phyloP scores from a whole-genome alignment of 2,113 vertebrate species.

The Taxidea taxus region DNA sequence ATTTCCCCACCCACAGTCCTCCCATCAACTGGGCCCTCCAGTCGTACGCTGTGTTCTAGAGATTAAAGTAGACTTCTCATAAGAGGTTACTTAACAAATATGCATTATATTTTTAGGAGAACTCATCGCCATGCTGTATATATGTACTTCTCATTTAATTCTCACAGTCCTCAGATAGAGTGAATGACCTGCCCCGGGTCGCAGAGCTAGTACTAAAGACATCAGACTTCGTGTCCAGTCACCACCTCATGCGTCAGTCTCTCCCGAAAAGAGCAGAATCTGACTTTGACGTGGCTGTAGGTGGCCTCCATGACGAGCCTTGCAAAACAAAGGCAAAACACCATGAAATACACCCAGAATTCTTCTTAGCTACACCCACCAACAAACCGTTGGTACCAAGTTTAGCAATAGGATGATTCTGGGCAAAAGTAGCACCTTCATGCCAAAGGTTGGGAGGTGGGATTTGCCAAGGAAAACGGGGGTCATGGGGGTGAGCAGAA shows the following conservation, averaged over 20 bases:
- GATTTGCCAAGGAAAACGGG: conserved; percentile 1
- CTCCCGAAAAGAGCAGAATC: neutral
- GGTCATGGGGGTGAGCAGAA: neutral
- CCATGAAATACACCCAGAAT: neutral
- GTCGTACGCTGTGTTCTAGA: neutral
- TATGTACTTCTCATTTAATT: neutral
- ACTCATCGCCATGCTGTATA: neutral
- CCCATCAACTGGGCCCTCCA: neutral
- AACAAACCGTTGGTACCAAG: neutral
- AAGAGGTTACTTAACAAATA: neutral
- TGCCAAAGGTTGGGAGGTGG: neutral
- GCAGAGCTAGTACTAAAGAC: neutral
- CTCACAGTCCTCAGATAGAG: neutral
- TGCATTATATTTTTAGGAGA: neutral
- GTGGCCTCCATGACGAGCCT: neutral
- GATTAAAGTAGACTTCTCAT: neutral
- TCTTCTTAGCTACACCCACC: neutral
- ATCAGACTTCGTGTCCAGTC: neutral
- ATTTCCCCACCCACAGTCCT: neutral
- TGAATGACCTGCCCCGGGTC: neutral
- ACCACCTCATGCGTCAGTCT: neutral
- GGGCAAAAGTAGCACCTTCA: neutral
- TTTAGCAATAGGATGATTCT: neutral
- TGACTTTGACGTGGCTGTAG: neutral
- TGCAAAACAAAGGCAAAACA: neutral